Base-by-base conservation (phyloP, 2,888 invertebrate species). In the Tachina lurida region DNA sequence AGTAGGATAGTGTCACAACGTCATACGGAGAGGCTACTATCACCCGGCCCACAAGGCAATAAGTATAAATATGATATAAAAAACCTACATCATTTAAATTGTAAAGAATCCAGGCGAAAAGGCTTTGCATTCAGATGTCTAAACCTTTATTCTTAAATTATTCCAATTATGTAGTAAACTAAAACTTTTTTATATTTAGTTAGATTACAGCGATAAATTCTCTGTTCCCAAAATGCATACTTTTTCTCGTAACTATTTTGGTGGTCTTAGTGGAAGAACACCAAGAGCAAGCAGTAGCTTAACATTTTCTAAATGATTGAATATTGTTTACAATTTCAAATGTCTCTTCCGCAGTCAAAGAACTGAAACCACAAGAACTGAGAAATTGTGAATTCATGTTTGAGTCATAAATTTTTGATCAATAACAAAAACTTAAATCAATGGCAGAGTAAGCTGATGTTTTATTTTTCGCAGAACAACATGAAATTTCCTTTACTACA, bases 391-490 rank as follows among this genome's bases (percentile, higher is more conserved):
- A 80, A 81, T 81, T 81, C 80, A 81, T 81, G 80, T 60, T 67
- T 15, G 68, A 81, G 68, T 75, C 75, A 75, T 81, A 75, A 75
- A 81, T 81, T 70, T 81, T 75, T 81, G 75, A 81, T 81, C 81
- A 81, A 81, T 81, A 81, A 13, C 15, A 71, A 78, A 73, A 74
- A 10, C 43, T 58, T 13, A 67, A 63, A 63, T 68, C 80, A 68
- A 52, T 45, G 49, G 52, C 41, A 13, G 13, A 65, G 73, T 43
- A 56, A 73, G 45, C 65, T 73, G 19, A 74, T 62, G 60, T 60
- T 49, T 10, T 67, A 62, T 45, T 81, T 75, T 68, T 75, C 75
- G 70, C 68, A 81, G 49, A 52, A 49, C 17, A 52, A 31, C 45
- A 15, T 62, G 31, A 62, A 47, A 17, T 54, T 65, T 65, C 47